Base-by-base conservation (phyloP, 2,113 vertebrate species). In the Phodopus roborovskii region DNA sequence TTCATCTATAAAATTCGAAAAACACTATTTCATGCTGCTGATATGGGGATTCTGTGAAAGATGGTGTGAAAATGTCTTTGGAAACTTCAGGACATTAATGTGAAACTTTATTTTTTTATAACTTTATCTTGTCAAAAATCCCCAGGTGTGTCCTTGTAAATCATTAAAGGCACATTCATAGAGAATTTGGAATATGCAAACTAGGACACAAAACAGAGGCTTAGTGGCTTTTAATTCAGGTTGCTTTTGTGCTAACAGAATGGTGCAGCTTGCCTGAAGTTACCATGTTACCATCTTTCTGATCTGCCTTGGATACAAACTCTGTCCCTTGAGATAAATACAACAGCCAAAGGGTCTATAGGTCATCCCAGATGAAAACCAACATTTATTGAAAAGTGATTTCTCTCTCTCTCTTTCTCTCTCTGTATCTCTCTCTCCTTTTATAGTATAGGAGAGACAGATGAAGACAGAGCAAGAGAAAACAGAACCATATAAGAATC, bases 331-430 rank as follows among this genome's bases (percentile, higher is more conserved):
- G 89, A 82, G 87, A 73, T 82, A 98, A 96, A 91, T 42, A 97
- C 87, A 94, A 48, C 12, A 85, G 28, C 33, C 71, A 70, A 58
- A 53, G 79, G 60, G 92, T 48, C 8, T 17, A 7, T 9, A 60
- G 77, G 68, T 97, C 75, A 96, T 77, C 19, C 45, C 79, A 74
- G 90, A 97, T 88, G 92, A 97, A 77, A 88, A 92, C 3, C 39
- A 92, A 86, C 78, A 77, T 96, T 96, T 92, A 96, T 94, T 66
- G 50, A 95, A 94, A 96, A 94, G 93, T 77, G 92, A 9, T 66
- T 16, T 66, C 60, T 64, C 60, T 78, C 26, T 78, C 75, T 33
- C 45, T 50, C 26, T 50, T 26, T 48, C 42, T 77, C 74, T 48
- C 24, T 77, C 74, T 28, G 10, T 28, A 42, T 48, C 42, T 77